Conservation (phyloP, 2,113 vertebrate genomes). For the Bos javanicus region DNA sequence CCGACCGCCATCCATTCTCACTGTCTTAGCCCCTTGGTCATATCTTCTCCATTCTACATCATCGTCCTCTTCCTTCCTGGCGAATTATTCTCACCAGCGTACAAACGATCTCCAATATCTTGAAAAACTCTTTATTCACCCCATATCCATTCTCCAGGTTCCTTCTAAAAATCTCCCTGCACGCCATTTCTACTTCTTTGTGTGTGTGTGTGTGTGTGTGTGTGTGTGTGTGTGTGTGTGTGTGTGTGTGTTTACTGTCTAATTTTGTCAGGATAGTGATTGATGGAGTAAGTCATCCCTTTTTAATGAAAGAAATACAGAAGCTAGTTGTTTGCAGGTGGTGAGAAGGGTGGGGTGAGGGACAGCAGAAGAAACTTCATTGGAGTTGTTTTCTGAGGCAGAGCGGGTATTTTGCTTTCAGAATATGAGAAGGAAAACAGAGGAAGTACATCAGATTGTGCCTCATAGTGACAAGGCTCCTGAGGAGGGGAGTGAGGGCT, state of each 20-base stretch:
- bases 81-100: neutral
- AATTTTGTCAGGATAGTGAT: neutral
- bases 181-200: neutral
- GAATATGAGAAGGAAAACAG: neutral
- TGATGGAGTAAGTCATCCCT: neutral
- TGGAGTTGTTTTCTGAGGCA: neutral
- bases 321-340: neutral
- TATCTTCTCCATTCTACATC: neutral
- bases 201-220: neutral
- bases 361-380: neutral
- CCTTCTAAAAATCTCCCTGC: neutral
- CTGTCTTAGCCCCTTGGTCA: neutral
- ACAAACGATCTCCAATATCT: neutral
- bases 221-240: neutral
- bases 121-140: neutral
- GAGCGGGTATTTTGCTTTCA: neutral
- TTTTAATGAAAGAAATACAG: neutral
- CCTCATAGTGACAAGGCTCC: neutral
- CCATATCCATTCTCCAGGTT: neutral
- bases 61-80: neutral
- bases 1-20: accelerated
- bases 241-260: neutral
- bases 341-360: neutral
- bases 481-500: neutral
- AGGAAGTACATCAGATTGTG: neutral